These are phyloP conservation scores for Caerostris darwini DNA, from an alignment of 1,140 invertebrate genomes.

Conservation along the genomic window DNA sequence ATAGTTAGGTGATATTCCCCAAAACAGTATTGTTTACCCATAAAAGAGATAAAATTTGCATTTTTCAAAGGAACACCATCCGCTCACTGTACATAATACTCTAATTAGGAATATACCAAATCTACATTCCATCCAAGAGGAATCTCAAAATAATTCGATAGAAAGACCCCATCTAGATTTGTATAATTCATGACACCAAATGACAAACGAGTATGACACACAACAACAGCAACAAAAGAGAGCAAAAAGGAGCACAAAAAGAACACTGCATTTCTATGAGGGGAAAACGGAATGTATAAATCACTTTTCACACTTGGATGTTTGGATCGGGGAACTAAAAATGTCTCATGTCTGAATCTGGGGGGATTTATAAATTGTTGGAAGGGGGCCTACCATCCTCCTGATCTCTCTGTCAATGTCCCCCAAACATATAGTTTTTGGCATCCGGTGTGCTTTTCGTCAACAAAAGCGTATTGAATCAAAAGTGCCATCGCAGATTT, in stretches of 20 bases:
- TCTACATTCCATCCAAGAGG: too few species aligned
- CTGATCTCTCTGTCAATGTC: constrained; percentile 39
- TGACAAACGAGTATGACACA: background rate
- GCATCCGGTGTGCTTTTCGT: constrained; percentile 29
- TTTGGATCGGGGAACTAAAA: background rate
- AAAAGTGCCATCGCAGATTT: constrained; percentile 46
- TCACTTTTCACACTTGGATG: background rate
- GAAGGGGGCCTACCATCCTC: background rate
- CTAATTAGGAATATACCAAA: background rate
- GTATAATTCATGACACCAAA: constrained; percentile 50
- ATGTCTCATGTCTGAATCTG: constrained; percentile 13
- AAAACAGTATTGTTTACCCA: too few species aligned
- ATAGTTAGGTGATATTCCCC: too few species aligned
- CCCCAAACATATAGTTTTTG: constrained; percentile 14
- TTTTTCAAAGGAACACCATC: too few species aligned
- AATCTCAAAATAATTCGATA: background rate
- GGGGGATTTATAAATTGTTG: constrained; percentile 51
- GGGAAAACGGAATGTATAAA: constrained; percentile 29
- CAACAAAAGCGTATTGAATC: constrained; percentile 51
- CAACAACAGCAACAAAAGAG: background rate
- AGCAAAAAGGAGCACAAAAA: too few species aligned
- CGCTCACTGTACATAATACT: background rate
- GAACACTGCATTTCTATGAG: constrained; percentile 7
- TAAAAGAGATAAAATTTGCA: too few species aligned
- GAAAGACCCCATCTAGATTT: background rate